phyloP scores from a whole-genome alignment of 2,888 invertebrate genomes.

The Epinotia brunnichana region DNA sequence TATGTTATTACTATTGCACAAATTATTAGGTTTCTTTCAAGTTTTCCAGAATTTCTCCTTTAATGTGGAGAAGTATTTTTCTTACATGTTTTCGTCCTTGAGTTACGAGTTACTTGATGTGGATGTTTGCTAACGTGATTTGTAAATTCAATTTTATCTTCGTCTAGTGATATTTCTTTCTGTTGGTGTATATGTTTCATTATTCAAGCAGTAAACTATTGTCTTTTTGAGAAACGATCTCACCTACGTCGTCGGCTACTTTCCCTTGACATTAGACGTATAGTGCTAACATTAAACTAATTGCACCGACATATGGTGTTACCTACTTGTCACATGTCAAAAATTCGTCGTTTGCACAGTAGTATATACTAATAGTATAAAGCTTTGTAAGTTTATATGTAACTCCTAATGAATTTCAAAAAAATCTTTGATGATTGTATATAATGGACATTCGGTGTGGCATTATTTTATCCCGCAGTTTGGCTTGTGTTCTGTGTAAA shows the following conservation, averaged over 20 bases:
- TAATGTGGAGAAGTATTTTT: conserved; percentile 23
- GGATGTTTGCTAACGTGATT: conserved; percentile 15
- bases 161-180: background rate
- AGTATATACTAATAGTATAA: no score
- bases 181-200: background rate
- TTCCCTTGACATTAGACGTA: background rate
- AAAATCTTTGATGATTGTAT: no score
- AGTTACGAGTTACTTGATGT: conserved; percentile 20
- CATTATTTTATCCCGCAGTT: no score
- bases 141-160: conserved; percentile 10
- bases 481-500: no score
- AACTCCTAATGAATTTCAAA: no score
- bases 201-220: background rate
- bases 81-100: conserved; percentile 32
- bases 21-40: conserved; percentile 38
- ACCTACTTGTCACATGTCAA: no score
- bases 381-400: no score
- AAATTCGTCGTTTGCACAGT: no score
- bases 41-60: conserved; percentile 30
- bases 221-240: background rate
- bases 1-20: conserved; percentile 43
- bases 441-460: no score
- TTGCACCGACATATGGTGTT: no score
- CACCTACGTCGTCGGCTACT: background rate
- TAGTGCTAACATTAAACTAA: no score